Evolutionary conservation across 2,888 invertebrate genomes (phyloP).

Genomic region (Eremobia ochroleuca): DNA sequence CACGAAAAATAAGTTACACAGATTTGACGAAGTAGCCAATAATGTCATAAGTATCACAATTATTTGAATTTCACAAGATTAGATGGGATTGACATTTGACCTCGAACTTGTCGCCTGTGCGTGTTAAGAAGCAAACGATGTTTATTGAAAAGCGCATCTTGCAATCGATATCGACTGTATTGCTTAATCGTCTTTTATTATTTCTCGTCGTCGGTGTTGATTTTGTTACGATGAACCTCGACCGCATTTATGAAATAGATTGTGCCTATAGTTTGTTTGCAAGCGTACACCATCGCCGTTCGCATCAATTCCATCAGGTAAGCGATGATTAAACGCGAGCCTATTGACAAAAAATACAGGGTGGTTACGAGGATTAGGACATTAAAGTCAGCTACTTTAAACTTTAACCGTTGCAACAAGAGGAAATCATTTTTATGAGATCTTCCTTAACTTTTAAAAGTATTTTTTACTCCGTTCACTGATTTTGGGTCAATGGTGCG

Average conservation of each 20-base stretch:
- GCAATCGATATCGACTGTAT: slow-evolving; percentile 69
- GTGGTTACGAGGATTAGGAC: background rate
- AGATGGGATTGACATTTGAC: slow-evolving; percentile 74
- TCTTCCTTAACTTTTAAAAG: background rate
- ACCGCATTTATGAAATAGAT: slow-evolving; percentile 40
- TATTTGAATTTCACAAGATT: slow-evolving; percentile 67
- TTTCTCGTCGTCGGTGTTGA: slow-evolving; percentile 37
- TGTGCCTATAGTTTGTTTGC: background rate
- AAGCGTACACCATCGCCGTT: background rate
- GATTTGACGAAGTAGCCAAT: slow-evolving; percentile 46
- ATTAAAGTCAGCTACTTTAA: background rate
- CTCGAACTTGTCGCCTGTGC: slow-evolving; percentile 81
- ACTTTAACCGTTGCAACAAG: background rate
- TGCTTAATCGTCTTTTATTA: slow-evolving; percentile 62
- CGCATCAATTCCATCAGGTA: background rate
- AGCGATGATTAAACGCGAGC: background rate
- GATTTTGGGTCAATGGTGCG: background rate
- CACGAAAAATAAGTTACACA: slow-evolving; percentile 31
- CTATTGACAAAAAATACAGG: background rate
- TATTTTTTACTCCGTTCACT: background rate
- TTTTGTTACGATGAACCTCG: slow-evolving; percentile 41
- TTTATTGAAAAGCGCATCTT: slow-evolving; percentile 78
- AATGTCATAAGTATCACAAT: slow-evolving; percentile 59
- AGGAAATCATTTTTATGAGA: background rate
- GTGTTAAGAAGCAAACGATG: slow-evolving; percentile 79